Evolutionary conservation across 53 echinoderm and acorn worm species (phyloP), one percentile per base, ranked within the genome.

Genomic region (Echinarachnius parma): DNA sequence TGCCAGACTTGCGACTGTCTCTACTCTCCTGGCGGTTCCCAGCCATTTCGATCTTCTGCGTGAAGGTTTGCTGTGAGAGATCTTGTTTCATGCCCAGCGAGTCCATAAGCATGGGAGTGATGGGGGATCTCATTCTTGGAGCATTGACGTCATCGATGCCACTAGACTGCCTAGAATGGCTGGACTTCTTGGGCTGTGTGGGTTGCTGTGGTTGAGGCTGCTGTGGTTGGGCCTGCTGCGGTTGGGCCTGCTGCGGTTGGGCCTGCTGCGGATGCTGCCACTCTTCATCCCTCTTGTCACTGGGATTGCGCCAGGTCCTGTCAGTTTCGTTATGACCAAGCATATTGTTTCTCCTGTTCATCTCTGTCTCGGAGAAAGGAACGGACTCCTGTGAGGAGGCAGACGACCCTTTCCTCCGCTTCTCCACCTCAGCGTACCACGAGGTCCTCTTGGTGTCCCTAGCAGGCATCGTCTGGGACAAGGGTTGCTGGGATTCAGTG

Each of bases 251-350:
- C 30, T 31, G 1, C 4, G 34, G 10, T 11, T 31, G 3, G 24
- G 70, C 22, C 37, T 34, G 44, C 34, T 61, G 29, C 4, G 16
- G 25, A 26, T n/a, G 16, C 8, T 69, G 28, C 69, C 69, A 53
- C 53, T 69, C 69, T 14, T 50, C 53, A 25, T 30, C 49, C 1
- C 70, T 52, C 20, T 23, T 69, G 34, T 92, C 92, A 49, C 78
- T 81, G 16, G 84, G 92, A 59, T 78, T 92, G 63, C 84, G 83
- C 92, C 92, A 84, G 22, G 80, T 78, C 39, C 92, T 80, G 16
- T 78, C 65, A 45, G 61, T 77, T n/a, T n/a, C n/a, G 48, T 49
- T 69, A n/a, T 74, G 79, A 16, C 80, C 83, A 19, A 71, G 36
- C 29, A 76, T 30, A 45, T 47, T 77, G 44, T 78, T 78, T 60